Base-by-base conservation (phyloP, 2,797 vertebrate species). In the Sebastes ruberrimus region DNA sequence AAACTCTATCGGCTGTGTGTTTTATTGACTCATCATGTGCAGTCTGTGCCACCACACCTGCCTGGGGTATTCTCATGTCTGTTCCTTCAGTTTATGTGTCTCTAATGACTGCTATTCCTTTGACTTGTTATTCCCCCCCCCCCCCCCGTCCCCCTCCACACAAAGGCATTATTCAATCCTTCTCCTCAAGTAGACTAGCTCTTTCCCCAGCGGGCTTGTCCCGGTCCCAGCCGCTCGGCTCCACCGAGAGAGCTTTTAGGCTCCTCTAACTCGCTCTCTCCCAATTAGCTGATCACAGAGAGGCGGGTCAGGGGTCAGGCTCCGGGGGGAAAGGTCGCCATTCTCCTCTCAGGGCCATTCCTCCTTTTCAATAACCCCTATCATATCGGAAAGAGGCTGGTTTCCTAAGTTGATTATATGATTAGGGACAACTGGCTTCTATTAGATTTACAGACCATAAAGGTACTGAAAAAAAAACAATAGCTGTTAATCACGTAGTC, bases 201-300 rank as follows among this genome's bases (percentile, higher is more conserved):
- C 33, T 74, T 62, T 74, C 61, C 86, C 81, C 80, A 38, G 76
- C n/a, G 28, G 86, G 71, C 60, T 64, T 38, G 68, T 71, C 73
- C 69, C 6, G 32, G 81, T 71, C 76, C 27, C 82, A 53, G 66
- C 64, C 67, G 10, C 62, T 52, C 33, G 14, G 11, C 84, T 86
- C 79, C 80, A 73, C 71, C 60, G 23, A 30, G 42, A 55, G 76
- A 86, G 85, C 81, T 88, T 91, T 87, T 61, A 86, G 78, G 62
- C 86, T 86, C 65, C 66, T 86, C 74, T 70, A 27, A 46, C 75
- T 81, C 59, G 23, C 79, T 86, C 76, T 80, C 71, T 84, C 59
- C 64, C 88, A 92, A 94, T 95, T 93, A 93, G 88, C 88, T 89
- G 92, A 94, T 93, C 90, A 92, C 86, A 92, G 82, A 82, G 84